phyloP scores from a whole-genome alignment of 2,888 invertebrate genomes.

The Caenorhabditis zanzibari region DNA sequence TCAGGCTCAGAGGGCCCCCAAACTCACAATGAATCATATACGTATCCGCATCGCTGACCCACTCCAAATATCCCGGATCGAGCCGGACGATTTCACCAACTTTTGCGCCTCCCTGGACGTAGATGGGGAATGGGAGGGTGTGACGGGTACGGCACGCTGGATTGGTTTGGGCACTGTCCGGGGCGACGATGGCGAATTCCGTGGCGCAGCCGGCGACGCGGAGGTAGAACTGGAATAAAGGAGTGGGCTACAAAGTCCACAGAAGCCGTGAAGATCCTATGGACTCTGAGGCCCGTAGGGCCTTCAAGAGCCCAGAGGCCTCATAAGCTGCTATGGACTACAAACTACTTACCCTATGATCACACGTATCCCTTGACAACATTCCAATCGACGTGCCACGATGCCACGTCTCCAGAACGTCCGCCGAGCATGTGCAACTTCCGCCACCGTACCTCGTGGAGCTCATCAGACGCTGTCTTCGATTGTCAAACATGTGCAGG shows the following conservation, averaged over 20 bases:
- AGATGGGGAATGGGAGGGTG: constrained; percentile 38
- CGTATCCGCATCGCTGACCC: constrained; percentile 43
- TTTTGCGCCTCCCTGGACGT: constrained; percentile 27
- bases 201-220: constrained; percentile 27
- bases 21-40: constrained; percentile 54
- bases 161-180: neutral
- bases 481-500: constrained; percentile 30
- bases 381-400: constrained; percentile 23
- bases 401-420: constrained; percentile 46
- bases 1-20: neutral
- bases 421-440: constrained; percentile 13
- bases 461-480: constrained; percentile 29
- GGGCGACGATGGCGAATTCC: constrained; percentile 31
- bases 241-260: too few species aligned
- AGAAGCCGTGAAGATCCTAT: too few species aligned
- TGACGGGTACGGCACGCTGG: constrained; percentile 23
- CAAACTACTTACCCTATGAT: constrained; percentile 19
- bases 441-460: constrained; percentile 44
- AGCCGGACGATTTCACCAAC: constrained; percentile 49
- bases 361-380: constrained; percentile 2
- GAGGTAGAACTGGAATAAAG: constrained; percentile 38
- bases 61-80: constrained; percentile 30
- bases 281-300: too few species aligned
- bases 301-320: too few species aligned
- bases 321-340: too few species aligned